These are phyloP conservation scores for Harpalus rufipes DNA, from an alignment of 2,888 invertebrate species.

Conservation along the genomic window DNA sequence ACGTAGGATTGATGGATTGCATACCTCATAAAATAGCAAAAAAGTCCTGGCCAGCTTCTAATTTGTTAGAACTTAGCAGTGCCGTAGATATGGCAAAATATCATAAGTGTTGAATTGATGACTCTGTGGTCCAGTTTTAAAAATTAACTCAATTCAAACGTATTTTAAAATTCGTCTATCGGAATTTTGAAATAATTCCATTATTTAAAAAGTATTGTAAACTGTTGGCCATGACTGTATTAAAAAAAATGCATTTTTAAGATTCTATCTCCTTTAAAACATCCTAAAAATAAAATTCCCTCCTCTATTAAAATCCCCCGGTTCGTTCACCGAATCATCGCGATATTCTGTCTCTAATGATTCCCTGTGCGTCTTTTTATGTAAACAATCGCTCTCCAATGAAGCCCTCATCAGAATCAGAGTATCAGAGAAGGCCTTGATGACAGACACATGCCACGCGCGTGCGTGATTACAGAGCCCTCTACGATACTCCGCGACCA, in stretches of 20 bases:
- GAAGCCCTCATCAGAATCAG: slow-evolving; percentile 54
- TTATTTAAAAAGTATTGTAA: too few relatives aligned
- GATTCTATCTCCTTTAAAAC: not conserved
- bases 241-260: not conserved
- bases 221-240: too few relatives aligned
- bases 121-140: too few relatives aligned
- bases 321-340: not conserved
- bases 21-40: too few relatives aligned
- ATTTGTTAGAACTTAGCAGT: too few relatives aligned
- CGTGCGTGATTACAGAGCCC: slow-evolving; percentile 15
- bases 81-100: too few relatives aligned
- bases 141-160: too few relatives aligned
- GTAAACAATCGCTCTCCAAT: slow-evolving; percentile 60
- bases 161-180: too few relatives aligned
- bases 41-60: too few relatives aligned
- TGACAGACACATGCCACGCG: slow-evolving; percentile 28
- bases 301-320: not conserved
- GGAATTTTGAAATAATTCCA: too few relatives aligned
- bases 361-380: slow-evolving; percentile 50
- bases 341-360: slow-evolving; percentile 16
- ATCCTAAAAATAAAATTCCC: not conserved
- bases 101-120: too few relatives aligned
- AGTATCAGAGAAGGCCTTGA: slow-evolving; percentile 2
- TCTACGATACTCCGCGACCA: slow-evolving; percentile 41
- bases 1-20: too few relatives aligned